Base-by-base conservation (phyloP, 2,888 invertebrate species). In the Spilosoma lubricipeda region DNA sequence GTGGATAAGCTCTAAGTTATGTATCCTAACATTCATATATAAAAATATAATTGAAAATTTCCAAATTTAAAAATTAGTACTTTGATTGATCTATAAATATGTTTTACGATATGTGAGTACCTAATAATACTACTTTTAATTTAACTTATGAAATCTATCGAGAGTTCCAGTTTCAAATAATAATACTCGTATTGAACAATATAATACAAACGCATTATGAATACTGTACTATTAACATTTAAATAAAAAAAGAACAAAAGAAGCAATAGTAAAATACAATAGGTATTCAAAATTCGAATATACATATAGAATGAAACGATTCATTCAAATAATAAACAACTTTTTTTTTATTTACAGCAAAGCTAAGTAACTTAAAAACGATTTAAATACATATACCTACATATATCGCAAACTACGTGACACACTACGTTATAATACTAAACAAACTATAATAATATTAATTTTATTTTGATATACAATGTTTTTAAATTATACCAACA, bases 1-100 rank as follows among this genome's bases (percentile, higher is more conserved):
- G 80, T 72, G 77, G 73, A 72, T 42, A 67, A 67, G 68, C 42
- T 42, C 64, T n/a, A 30, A 23, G 33, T 70, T 63, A 30, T 45
- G 45, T 65, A 48, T 30, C 48, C 59, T 27, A 27, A 39, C 20
- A 39, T 63, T 39, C 3, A 11, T 27, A 45, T 30, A 9, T 5
- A 30, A 15, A 30, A 15, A 30, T 3, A 59, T 27, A 27, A 4
- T 59, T 30, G 11, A n/a, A 59, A 23, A 45, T 1, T 8, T 20
- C 52, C 23, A 1, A n/a, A n/a, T n/a, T n/a, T n/a, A n/a, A n/a
- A n/a, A n/a, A n/a, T n/a, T 52, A 23, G 20, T 23, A 52, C 18
- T 5, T 18, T 5, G 20, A 3, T 52, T 20, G 9, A 11, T 39
- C 39, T 69, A 45, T 64, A 63, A 20, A 30, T 27, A 1, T 9